Evolutionary conservation across 2,797 vertebrate species (phyloP), one percentile per base, ranked within the genome.

Genomic region (Hoplostethus mediterraneus): DNA sequence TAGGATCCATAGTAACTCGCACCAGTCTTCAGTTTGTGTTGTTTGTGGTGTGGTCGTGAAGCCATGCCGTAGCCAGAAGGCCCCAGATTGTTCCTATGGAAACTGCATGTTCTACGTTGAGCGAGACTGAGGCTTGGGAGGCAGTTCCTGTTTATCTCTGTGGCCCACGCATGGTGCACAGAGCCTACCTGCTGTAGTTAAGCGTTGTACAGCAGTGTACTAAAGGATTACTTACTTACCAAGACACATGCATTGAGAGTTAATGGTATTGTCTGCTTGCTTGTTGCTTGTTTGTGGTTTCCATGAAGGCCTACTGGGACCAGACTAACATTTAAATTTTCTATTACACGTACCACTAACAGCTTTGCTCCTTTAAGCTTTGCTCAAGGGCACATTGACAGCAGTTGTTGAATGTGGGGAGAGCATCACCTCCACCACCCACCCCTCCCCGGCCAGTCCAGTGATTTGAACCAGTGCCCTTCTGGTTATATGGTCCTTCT

Each of bases 21-120:
- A 57, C 1, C 47, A 7, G 17, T 59, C 31, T 53, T 31, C 5
- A 5, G 13, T 53, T 67, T 62, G 40, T 59, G 53, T 40, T 72
- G 49, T 67, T 33, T 56, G 54, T 33, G 28, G 31, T 55, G 28
- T 40, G 13, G 36, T 71, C 45, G 56, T 77, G 56, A 59, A 65
- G 63, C 38, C 48, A 67, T 17, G 16, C 65, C 55, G 45, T 62
- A 40, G 38, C 71, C 49, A 13, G 61, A 82, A 59, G 62, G 44
- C 38, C 45, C 52, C n/a, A 30, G 49, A 79, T 66, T 64, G 75
- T 89, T 91, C 67, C 79, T 72, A 73, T 83, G 73, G 84, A 85
- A 87, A 88, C 81, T 16, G 31, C 58, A 36, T 69, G 70, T 71
- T 79, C 68, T 59, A 13, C 3, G 1, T 78, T 65, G 71, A 52